Evolutionary conservation across 2,797 vertebrate genomes (phyloP), one percentile per base, ranked within the genome.

Genomic region (Trachurus trachurus): DNA sequence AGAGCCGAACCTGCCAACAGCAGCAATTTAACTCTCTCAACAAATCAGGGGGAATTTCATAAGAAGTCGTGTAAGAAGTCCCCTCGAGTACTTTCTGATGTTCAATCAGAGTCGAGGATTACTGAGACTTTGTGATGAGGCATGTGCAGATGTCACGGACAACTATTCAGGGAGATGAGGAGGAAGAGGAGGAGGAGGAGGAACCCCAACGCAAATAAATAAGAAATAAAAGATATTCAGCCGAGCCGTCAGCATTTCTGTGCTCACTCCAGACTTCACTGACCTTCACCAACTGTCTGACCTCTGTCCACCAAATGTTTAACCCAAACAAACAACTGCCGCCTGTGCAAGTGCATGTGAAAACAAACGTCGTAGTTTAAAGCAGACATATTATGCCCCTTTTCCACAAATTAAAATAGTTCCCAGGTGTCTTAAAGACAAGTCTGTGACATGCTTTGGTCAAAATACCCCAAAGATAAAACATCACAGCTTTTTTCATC

Each of bases 51-150:
- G 15, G 17, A 64, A 53, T 64, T 52, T 72, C 31, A 12, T 40
- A 13, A 45, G 37, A 82, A 76, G 65, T 2, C 2, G 0, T 5
- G 26, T 58, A 9, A 34, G 31, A 49, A 45, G 71, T 79, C 67
- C 71, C 44, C 0, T 56, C 60, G 29, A 74, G 66, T 82, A 56
- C 85, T 87, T 81, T 84, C 17, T 37, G 22, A 75, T 71, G 47
- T 57, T 76, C 21, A 66, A 50, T 76, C 63, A 68, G 49, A 78
- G 17, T 45, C 0, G 0, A 52, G 59, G 40, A 52, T 68, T 71
- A 54, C 47, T 19, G 12, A 66, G 19, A 22, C 50, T 42, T 67
- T 60, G 29, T 31, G 42, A 56, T 34, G 65, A 56, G 15, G 6
- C 19, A 59, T 50, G 50, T 62, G 37, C 44, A 71, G 17, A 74